phyloP scores from a whole-genome alignment of 2,888 invertebrate genomes.

The Cepaea hortensis region DNA sequence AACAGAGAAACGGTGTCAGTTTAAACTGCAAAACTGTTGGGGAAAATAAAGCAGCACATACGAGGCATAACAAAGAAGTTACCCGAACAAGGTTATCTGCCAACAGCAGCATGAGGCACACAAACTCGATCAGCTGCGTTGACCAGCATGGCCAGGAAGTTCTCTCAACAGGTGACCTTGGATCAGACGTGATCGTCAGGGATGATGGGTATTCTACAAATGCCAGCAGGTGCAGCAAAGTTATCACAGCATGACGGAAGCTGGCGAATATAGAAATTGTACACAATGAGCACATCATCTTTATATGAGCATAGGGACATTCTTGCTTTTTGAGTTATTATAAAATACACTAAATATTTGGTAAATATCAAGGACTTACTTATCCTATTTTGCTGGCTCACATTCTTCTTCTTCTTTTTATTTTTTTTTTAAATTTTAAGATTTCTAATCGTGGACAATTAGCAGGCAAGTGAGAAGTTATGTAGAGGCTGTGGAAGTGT shows the following conservation, averaged over 20 bases:
- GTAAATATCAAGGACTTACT: no score
- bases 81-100: conserved; percentile 68
- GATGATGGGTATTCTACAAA: conserved; percentile 74
- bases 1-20: no score
- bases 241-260: conserved; percentile 64
- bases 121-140: conserved; percentile 67
- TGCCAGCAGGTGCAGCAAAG: conserved; percentile 70
- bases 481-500: no score
- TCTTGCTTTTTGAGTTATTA: no score
- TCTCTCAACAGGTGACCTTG: conserved; percentile 57
- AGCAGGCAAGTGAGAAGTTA: no score
- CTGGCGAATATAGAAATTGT: conserved; percentile 55
- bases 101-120: conserved; percentile 68
- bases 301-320: not conserved
- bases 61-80: conserved; percentile 12
- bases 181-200: conserved; percentile 70
- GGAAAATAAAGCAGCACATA: not conserved
- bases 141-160: conserved; percentile 67
- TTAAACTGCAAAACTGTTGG: no score
- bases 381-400: no score
- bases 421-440: no score
- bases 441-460: no score
- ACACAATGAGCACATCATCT: not conserved
- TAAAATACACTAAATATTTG: no score
- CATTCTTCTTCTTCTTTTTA: no score